Conservation (phyloP, 2,797 vertebrate species). For the Leptodactylus fallax region DNA sequence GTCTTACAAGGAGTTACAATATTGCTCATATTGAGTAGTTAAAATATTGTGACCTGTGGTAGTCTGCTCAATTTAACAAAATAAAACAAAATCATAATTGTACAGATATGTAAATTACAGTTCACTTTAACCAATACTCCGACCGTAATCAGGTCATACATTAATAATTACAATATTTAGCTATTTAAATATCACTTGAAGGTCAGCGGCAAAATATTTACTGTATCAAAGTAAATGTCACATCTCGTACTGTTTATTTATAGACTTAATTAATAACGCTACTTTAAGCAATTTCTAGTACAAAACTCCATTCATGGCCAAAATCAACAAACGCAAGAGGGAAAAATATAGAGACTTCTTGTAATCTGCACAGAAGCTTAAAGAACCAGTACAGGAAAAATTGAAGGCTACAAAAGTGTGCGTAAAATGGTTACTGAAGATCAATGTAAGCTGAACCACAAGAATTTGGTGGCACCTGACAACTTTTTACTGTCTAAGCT, state of each 20-base stretch:
- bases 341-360: too few species aligned
- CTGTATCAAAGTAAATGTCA: constrained; percentile 22
- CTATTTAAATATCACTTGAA: constrained; percentile 21
- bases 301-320: neutral
- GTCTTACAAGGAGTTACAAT: neutral
- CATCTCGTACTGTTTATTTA: neutral
- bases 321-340: neutral
- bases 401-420: too few species aligned
- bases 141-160: too few species aligned
- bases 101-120: neutral
- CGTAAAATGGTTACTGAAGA: too few species aligned
- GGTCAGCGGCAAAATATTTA: constrained; percentile 16
- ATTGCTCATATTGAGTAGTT: neutral
- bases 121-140: neutral
- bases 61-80: neutral
- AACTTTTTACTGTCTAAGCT: too few species aligned
- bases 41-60: too few species aligned
- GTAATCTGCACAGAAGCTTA: too few species aligned
- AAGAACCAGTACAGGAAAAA: too few species aligned
- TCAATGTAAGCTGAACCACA: too few species aligned
- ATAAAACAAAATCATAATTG: neutral
- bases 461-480: too few species aligned
- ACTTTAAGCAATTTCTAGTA: neutral
- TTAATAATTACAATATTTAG: neutral
- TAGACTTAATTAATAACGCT: neutral